Conservation (phyloP, 2,888 invertebrate species). For the Dryomyza anilis region DNA sequence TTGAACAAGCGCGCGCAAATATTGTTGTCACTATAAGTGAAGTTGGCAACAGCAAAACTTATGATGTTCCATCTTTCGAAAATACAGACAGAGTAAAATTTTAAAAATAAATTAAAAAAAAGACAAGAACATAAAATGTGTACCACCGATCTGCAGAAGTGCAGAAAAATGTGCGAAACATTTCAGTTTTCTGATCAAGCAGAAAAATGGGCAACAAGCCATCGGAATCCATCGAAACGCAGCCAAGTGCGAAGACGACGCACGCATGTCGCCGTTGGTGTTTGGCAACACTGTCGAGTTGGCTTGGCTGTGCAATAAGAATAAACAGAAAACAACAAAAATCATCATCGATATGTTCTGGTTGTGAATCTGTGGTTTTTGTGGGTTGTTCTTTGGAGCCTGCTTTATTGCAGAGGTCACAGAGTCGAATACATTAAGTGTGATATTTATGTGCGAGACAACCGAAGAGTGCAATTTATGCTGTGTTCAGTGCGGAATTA, state of each 20-base stretch:
- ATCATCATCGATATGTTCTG: too few species aligned
- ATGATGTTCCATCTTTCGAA: not conserved
- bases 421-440: constrained; percentile 35
- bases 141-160: not conserved
- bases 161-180: constrained; percentile 6
- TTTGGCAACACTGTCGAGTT: not conserved
- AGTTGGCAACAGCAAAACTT: not conserved
- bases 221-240: not conserved
- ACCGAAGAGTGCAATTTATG: constrained; percentile 1
- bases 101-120: not conserved
- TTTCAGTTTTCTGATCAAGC: constrained; percentile 6
- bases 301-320: not conserved
- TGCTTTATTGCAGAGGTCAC: constrained; percentile 24
- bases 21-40: not conserved
- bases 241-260: not conserved
- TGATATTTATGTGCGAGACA: constrained; percentile 32
- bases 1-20: too few species aligned
- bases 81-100: not conserved
- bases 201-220: not conserved
- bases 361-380: not conserved
- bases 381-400: not conserved
- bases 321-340: too few species aligned
- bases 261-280: not conserved
- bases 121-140: not conserved
- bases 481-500: constrained; percentile 1